phyloP scores from a whole-genome alignment of 2,797 vertebrate species.

The Chaenodraco wilsoni region DNA sequence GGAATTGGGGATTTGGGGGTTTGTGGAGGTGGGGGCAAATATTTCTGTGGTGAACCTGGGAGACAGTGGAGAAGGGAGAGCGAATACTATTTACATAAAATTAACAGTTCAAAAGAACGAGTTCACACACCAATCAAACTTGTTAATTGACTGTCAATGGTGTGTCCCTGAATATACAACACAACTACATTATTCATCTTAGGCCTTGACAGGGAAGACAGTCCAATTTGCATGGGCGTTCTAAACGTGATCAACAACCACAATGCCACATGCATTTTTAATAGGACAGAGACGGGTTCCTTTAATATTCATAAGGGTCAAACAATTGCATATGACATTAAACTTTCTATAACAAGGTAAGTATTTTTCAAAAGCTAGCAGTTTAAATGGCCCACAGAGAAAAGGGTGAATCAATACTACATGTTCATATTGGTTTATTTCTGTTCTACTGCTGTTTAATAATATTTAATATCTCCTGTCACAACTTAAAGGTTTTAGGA shows the following conservation, averaged over 20 bases:
- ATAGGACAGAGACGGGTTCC: conserved; percentile 88
- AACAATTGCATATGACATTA: conserved; percentile 94
- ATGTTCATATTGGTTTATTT: conserved; percentile 24
- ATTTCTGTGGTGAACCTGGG: conserved; percentile 90
- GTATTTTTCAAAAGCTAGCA: conserved; percentile 79
- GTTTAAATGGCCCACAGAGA: conserved; percentile 73
- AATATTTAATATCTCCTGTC: conserved; percentile 23
- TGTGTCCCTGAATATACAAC: conserved; percentile 98
- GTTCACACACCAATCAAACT: conserved; percentile 99
- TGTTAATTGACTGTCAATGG: conserved; percentile 99
- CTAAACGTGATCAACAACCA: conserved; percentile 99
- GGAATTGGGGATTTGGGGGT: conserved; percentile 71
- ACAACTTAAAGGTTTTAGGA: conserved; percentile 6
- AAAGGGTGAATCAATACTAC: conserved; percentile 49
- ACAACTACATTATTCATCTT: conserved; percentile 99
- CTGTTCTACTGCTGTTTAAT: conserved; percentile 15
- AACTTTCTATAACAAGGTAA: conserved; percentile 85
- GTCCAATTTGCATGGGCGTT: conserved; percentile 99
- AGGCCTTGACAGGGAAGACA: conserved; percentile 97
- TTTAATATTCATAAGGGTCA: conserved; percentile 98
- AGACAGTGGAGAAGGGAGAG: conserved; percentile 82
- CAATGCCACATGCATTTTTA: conserved; percentile 99
- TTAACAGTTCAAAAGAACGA: conserved; percentile 99
- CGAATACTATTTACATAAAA: conserved; percentile 99
- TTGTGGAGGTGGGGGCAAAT: conserved; percentile 84